These are phyloP conservation scores for Cervus canadensis DNA, from an alignment of 2,113 vertebrate genomes.

Conservation along the genomic window DNA sequence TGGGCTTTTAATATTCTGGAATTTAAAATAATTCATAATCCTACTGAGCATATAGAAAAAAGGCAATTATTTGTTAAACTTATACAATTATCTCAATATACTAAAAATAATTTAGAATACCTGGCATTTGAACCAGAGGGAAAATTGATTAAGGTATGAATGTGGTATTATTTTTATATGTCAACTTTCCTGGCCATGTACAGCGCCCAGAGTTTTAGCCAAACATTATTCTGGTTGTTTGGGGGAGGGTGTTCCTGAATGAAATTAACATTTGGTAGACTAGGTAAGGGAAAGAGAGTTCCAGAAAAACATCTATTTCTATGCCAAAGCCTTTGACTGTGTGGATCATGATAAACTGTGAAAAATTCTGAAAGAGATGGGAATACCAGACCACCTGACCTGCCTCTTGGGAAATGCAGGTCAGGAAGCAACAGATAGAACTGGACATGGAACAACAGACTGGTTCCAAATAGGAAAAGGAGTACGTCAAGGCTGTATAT, in stretches of 20 bases:
- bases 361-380: too few species aligned
- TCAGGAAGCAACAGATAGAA: too few species aligned
- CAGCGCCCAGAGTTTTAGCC: background rate
- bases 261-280: background rate
- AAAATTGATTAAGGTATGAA: background rate
- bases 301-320: too few species aligned
- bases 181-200: background rate
- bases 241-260: background rate
- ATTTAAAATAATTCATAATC: slow-evolving; percentile 51
- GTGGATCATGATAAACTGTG: too few species aligned
- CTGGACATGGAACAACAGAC: too few species aligned
- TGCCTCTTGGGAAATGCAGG: too few species aligned
- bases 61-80: slow-evolving; percentile 51
- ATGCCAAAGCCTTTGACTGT: too few species aligned
- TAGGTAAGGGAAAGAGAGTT: background rate
- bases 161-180: background rate
- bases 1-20: slow-evolving; percentile 46
- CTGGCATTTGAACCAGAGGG: background rate
- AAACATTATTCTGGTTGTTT: background rate
- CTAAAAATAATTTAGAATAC: background rate
- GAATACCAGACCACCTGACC: too few species aligned
- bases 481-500: too few species aligned
- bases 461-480: too few species aligned
- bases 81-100: background rate
- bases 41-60: slow-evolving; percentile 62